Percentiles rank a stretch among this genome's conserved stretches.
phyloP scores from a whole-genome alignment of 92 coral and sea anemone genomes.

The Metridium senile region DNA sequence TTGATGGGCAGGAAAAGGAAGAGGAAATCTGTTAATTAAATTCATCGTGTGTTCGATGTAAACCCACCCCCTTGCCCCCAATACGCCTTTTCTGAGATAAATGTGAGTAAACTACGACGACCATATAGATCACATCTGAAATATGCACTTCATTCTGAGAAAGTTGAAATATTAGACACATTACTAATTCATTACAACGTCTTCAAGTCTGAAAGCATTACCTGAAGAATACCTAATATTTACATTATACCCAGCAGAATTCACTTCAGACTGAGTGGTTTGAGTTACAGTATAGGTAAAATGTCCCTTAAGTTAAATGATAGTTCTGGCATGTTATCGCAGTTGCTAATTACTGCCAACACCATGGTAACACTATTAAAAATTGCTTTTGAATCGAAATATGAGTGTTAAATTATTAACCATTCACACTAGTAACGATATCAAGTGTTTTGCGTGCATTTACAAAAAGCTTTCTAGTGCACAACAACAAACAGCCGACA shows the following conservation, averaged over 20 bases:
- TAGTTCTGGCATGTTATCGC: too few relatives aligned
- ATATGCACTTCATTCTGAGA: background rate
- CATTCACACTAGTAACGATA: background rate
- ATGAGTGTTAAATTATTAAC: conserved; percentile 2
- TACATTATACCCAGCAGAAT: background rate
- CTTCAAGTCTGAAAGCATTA: background rate
- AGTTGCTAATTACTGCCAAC: too few relatives aligned
- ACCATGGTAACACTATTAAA: too few relatives aligned
- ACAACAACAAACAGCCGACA: background rate
- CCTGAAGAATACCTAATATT: background rate
- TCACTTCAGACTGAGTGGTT: background rate
- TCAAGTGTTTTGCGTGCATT: background rate
- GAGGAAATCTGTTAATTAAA: too few relatives aligned
- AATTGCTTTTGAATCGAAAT: background rate
- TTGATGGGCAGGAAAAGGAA: too few relatives aligned
- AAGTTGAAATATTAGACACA: background rate
- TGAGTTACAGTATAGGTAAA: background rate
- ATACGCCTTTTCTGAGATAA: too few relatives aligned
- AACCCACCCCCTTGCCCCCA: too few relatives aligned
- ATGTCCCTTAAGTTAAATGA: background rate
- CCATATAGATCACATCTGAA: too few relatives aligned
- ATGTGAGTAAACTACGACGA: too few relatives aligned
- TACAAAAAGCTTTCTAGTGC: background rate
- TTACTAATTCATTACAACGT: background rate
- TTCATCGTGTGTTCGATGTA: too few relatives aligned